Percentiles rank a stretch among this genome's conserved stretches.
Conservation (phyloP, 2,888 invertebrate genomes). For the Baccha elongata region DNA sequence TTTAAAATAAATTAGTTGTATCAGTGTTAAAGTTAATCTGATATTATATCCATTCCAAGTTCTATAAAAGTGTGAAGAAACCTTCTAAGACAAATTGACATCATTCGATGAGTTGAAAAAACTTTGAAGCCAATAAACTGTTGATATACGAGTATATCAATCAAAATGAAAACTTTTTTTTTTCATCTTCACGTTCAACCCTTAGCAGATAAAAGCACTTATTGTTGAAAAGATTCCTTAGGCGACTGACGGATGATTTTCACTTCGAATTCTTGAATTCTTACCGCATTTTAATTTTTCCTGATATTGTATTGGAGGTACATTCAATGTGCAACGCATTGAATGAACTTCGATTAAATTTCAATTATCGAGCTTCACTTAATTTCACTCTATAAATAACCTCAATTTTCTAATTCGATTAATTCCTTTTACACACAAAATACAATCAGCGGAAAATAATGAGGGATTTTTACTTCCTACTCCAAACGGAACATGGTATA, state of each 20-base stretch:
- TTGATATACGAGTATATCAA: too few species aligned
- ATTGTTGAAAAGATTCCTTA: conserved; percentile 19
- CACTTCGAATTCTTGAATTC: background rate
- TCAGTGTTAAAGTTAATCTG: too few species aligned
- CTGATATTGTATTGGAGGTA: conserved; percentile 13
- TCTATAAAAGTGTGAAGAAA: too few species aligned
- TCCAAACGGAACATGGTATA: too few species aligned
- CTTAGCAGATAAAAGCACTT: too few species aligned
- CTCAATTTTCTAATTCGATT: conserved; percentile 73
- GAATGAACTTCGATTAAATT: conserved; percentile 53
- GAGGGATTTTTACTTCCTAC: conserved; percentile 13
- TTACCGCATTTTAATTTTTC: background rate
- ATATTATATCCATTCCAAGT: too few species aligned
- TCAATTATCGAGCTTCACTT: conserved; percentile 71
- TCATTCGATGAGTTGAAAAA: too few species aligned
- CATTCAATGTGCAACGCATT: conserved; percentile 46
- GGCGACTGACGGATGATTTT: conserved; percentile 7
- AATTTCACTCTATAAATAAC: conserved; percentile 69
- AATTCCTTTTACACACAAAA: conserved; percentile 64
- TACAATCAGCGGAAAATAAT: conserved; percentile 50
- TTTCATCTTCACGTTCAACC: too few species aligned
- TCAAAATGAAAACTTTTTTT: too few species aligned
- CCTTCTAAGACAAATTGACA: too few species aligned
- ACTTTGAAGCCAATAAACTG: too few species aligned
- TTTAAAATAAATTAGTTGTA: too few species aligned